Conservation (phyloP, 2,113 vertebrate genomes). For the Chionomys nivalis region DNA sequence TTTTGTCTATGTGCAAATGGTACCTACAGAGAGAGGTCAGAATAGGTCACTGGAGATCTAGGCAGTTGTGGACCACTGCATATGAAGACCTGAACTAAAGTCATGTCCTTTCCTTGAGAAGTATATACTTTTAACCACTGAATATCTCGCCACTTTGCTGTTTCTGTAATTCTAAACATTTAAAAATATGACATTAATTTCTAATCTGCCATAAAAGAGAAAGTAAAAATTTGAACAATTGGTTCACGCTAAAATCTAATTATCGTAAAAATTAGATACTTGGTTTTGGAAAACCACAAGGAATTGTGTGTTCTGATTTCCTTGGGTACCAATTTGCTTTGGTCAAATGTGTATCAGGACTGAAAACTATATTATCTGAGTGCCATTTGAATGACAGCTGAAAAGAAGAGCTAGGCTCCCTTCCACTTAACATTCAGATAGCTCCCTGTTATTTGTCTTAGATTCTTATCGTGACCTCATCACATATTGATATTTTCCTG, state of each 20-base stretch:
- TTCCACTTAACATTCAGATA: slow-evolving; percentile 40
- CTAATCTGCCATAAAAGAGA: not conserved
- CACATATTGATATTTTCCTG: slow-evolving; percentile 66
- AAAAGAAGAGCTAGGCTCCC: not conserved
- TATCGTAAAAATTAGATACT: not conserved
- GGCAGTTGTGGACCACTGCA: not conserved
- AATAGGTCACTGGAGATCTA: not conserved
- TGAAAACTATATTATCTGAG: not conserved
- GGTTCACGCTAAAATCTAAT: slow-evolving; percentile 5
- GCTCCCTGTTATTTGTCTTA: not conserved
- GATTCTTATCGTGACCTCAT: slow-evolving; percentile 59
- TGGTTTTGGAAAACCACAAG: not conserved
- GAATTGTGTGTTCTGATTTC: not conserved
- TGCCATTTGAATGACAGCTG: not conserved
- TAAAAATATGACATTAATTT: slow-evolving; percentile 23
- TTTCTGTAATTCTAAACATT: not conserved
- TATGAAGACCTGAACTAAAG: no score
- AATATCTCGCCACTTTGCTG: no score
- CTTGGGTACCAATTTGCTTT: slow-evolving; percentile 35
- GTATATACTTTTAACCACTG: not conserved
- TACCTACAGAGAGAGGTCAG: not conserved
- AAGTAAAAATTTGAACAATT: not conserved
- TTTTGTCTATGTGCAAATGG: not conserved
- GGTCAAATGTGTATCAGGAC: not conserved
- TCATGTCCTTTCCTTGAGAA: not conserved